Evolutionary conservation across 1,140 invertebrate genomes (phyloP), one percentile per base, ranked within the genome.

Genomic region (Popillia japonica): DNA sequence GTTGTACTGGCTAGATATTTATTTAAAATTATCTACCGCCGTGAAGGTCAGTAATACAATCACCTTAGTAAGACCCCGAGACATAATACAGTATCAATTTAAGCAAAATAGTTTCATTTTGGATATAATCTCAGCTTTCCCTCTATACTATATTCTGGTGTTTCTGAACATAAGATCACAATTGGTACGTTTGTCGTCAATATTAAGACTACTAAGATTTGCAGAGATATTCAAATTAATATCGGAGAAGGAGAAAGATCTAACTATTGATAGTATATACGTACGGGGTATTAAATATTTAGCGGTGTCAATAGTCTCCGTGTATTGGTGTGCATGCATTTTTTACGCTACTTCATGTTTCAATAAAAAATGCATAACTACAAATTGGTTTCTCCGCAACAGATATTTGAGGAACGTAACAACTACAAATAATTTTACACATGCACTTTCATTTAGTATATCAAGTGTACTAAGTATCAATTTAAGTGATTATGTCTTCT

Each of bases 1-100:
- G 14, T 59, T 80, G 11, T 80, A 80, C 40, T 64, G 64, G 23
- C 55, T 80, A 27, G 79, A 80, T 59, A 80, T 80, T 76, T 78
- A 76, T 42, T 20, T 80, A 10, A 77, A 80, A 59, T 23, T 76
- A 64, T 78, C 79, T n/a, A 78, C 77, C 0, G 72, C 77, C 0
- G 34, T 78, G 11, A 78, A 78, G 27, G 22, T 77, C 2, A 27
- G 9, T 17, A 40, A 17, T n/a, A 41, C 23, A 0, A n/a, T 22
- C 10, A 41, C 27, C 1, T 17, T 64, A 64, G 41, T 40, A 41
- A 23, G 34, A 40, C 41, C 76, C 14, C 68, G 8, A 42, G 55
- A 68, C 14, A 80, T 80, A 17, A 41, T 76, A 11, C 27, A 75
- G 9, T 78, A 44, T 11, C 23, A 77, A 44, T 72, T 76, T 14